phyloP scores from a whole-genome alignment of 2,113 vertebrate species.

The Leucoraja erinaceus region DNA sequence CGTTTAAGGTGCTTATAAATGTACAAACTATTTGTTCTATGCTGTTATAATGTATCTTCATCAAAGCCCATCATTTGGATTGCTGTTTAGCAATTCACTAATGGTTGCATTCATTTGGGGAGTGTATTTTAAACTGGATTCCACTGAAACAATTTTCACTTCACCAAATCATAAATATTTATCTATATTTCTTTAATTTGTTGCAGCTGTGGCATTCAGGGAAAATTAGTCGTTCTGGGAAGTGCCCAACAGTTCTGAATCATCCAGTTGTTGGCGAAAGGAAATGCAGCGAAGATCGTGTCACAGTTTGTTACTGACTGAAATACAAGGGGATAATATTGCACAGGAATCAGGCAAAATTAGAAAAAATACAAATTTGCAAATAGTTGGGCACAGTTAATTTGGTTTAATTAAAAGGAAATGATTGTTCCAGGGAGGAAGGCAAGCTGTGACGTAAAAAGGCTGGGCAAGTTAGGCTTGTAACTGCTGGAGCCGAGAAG shows the following conservation, averaged over 20 bases:
- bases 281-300: not conserved
- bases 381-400: too few species aligned
- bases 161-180: constrained; percentile 21
- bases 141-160: constrained; percentile 21
- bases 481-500: too few species aligned
- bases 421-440: too few species aligned
- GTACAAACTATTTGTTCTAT: constrained; percentile 1
- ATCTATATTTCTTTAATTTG: not conserved
- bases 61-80: not conserved
- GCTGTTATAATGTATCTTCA: not conserved
- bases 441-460: too few species aligned
- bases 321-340: not conserved
- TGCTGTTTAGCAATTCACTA: not conserved
- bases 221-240: constrained; percentile 3
- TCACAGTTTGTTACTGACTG: not conserved
- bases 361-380: too few species aligned
- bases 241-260: not conserved
- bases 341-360: too few species aligned
- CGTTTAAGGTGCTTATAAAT: not conserved
- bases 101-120: not conserved
- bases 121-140: constrained; percentile 18
- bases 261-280: not conserved
- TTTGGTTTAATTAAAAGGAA: too few species aligned
- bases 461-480: too few species aligned
- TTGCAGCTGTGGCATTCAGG: not conserved